Evolutionary conservation across 2,888 invertebrate species (phyloP).

Genomic region (Leptinotarsa rubiginosa): DNA sequence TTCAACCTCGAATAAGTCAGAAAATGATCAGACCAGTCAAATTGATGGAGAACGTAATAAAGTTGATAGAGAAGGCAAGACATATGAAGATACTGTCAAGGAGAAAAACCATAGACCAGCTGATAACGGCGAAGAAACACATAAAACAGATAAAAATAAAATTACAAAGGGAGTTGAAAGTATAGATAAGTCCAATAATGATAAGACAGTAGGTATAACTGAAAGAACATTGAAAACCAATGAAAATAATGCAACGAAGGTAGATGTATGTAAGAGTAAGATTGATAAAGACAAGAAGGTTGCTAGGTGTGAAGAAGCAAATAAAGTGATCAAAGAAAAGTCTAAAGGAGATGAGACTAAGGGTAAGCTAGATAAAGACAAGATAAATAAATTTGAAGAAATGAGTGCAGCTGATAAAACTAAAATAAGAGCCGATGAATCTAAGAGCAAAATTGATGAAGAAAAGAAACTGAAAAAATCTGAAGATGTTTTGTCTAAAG

Average conservation of each 20-base stretch:
- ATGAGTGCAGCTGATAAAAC: neutral
- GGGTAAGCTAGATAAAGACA: constrained; percentile 13
- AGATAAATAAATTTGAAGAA: neutral
- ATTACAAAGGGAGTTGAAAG: neutral
- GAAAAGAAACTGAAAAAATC: neutral
- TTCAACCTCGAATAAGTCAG: neutral
- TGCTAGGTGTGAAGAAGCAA: neutral
- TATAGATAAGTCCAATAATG: neutral
- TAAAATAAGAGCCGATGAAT: constrained; percentile 2
- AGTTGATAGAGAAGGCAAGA: neutral
- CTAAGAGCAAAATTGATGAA: constrained; percentile 1
- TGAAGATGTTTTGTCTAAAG: neutral
- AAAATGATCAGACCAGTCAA: neutral
- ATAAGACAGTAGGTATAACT: neutral
- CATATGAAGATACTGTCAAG: neutral
- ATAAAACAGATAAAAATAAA: neutral
- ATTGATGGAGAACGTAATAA: constrained; percentile 1
- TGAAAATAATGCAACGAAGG: neutral
- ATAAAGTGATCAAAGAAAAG: neutral
- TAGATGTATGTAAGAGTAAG: neutral
- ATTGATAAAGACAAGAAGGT: constrained; percentile 18
- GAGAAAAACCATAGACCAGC: neutral
- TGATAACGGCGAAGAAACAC: too few relatives aligned
- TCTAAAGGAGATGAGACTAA: neutral
- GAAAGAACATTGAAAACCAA: neutral